Evolutionary conservation across 2,113 vertebrate genomes (phyloP).

Genomic region (Peromyscus californicus): DNA sequence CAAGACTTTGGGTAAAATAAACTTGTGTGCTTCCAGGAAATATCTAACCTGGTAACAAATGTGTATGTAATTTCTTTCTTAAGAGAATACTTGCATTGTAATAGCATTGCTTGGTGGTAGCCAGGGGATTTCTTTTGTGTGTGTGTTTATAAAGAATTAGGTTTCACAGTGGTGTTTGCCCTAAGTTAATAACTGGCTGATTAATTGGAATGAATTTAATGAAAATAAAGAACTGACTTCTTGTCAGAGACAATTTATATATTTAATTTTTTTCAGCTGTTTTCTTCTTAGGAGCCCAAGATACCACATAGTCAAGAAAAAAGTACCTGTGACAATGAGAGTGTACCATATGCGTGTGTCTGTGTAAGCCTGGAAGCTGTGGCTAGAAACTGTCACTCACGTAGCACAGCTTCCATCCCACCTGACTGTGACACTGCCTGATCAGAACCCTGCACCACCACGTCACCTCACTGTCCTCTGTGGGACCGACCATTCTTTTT

Average conservation of each 20-base stretch:
- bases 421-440: too few species aligned
- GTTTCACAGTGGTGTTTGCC: background rate
- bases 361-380: too few species aligned
- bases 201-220: background rate
- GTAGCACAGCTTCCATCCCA: background rate
- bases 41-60: background rate
- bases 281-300: background rate
- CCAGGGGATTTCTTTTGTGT: background rate
- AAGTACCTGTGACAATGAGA: accelerated
- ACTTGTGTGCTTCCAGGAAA: background rate
- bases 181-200: constrained; percentile 26
- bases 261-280: constrained; percentile 11
- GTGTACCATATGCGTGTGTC: background rate
- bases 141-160: background rate
- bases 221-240: constrained; percentile 4
- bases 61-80: background rate
- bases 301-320: background rate
- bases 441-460: background rate
- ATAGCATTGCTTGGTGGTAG: background rate
- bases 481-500: background rate
- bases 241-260: background rate
- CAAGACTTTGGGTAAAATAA: background rate
- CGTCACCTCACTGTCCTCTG: background rate
- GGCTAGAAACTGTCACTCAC: background rate
- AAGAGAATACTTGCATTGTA: background rate